These are phyloP conservation scores for Caligus rogercresseyi DNA, from an alignment of 1,140 invertebrate species.

Conservation along the genomic window DNA sequence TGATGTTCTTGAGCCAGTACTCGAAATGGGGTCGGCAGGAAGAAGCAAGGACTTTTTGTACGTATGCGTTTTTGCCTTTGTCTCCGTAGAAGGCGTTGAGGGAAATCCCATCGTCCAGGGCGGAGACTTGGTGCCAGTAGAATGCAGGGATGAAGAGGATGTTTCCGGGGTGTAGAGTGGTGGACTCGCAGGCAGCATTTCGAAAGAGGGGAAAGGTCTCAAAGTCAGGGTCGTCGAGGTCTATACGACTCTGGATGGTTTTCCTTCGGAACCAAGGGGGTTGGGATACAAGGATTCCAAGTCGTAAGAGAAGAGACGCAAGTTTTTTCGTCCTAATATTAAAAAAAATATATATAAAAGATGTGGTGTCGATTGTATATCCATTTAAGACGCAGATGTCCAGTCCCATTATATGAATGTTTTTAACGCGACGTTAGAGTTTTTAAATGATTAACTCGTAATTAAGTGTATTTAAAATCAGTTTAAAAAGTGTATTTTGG, in stretches of 20 bases:
- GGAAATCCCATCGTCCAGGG: constrained; percentile 13
- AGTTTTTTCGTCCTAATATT: constrained; percentile 6
- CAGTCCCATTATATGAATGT: too few species aligned
- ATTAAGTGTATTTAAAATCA: too few species aligned
- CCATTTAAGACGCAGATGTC: not conserved
- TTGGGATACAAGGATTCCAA: constrained; percentile 11
- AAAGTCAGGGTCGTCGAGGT: constrained; percentile 4
- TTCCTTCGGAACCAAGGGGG: constrained; percentile 8
- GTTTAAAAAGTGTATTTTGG: too few species aligned
- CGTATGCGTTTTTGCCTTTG: not conserved
- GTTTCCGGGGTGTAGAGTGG: constrained; percentile 6
- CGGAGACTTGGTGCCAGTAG: constrained; percentile 18
- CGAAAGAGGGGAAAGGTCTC: constrained; percentile 1
- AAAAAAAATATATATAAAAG: not conserved
- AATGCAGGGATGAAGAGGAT: constrained; percentile 19
- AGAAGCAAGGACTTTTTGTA: not conserved
- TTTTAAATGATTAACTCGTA: too few species aligned
- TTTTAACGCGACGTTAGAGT: too few species aligned
- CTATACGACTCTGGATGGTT: constrained; percentile 14
- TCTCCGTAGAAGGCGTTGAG: constrained; percentile 14
- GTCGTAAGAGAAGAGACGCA: constrained; percentile 5
- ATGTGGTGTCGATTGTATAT: not conserved
- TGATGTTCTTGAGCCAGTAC: constrained; percentile 13
- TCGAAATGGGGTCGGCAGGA: constrained; percentile 10
- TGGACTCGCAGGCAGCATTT: constrained; percentile 3